Base-by-base conservation (phyloP, 2,888 invertebrate species). In the Himalopsyche anomala region DNA sequence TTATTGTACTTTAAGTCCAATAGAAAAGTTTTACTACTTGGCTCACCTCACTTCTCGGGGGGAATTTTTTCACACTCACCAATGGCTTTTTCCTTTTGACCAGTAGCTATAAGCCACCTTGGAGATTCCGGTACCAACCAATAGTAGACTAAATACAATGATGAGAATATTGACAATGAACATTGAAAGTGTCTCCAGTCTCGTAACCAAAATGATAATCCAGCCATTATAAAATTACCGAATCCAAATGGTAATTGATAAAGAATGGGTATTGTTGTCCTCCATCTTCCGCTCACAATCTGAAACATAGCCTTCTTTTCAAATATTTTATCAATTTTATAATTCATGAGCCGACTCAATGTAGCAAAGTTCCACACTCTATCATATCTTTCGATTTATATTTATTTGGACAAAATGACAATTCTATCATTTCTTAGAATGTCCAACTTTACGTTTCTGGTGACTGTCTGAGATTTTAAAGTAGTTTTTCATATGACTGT, bases 101-200 rank as follows among this genome's bases (percentile, higher is more conserved):
- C 94, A 28, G 92, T 93, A 12, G 94, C 94, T 84, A 95, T 89
- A 45, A 95, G 90, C 95, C 95, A 95, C 87, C 95, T 91, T 1
- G 95, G 95, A 0, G 95, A 95, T 90, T 95, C 95, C 0, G 94
- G 93, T 89, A 95, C 90, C 80, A 92, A 91, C 91, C 94, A 92
- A 91, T 91, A 92, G 89, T 92, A 92, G 0, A 91, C 87, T 51
- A 94, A 90, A 89, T 91, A 94, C 2, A 93, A 80, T n/a, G 92
- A 91, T 36, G 94, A 94, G 28, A 94, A 89, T 3, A 91, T 88
- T 1, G 94, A 94, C 83, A 95, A 90, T 8, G 92, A 91, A 42
- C 95, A 91, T 90, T 95, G 94, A 15, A 95, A 90, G 87, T 93
- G 91, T 87, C 95, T 92, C 95, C 95, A 95, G 89, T 95, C 94